These are phyloP conservation scores for Tetranychus urticae DNA, from an alignment of 1,140 invertebrate species.

Conservation along the genomic window DNA sequence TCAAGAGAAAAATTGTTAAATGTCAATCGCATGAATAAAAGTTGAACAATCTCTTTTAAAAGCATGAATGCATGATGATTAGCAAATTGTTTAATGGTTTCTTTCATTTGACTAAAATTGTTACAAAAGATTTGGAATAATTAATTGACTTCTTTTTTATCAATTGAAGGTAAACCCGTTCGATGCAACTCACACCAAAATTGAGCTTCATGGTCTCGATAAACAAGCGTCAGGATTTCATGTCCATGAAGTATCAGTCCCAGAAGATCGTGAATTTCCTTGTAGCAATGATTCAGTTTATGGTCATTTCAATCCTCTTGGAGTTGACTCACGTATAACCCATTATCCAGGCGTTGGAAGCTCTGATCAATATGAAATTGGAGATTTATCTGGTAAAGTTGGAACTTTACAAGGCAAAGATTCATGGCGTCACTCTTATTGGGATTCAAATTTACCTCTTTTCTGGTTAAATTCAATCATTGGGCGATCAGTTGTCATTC, in stretches of 20 bases:
- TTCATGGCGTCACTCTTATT: constrained; percentile 35
- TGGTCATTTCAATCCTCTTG: constrained; percentile 54
- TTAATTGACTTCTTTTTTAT: not conserved
- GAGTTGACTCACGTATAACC: constrained; percentile 31
- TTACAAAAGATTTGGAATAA: too few relatives aligned
- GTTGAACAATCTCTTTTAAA: too few relatives aligned
- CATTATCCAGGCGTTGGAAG: constrained; percentile 37
- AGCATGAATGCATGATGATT: too few relatives aligned
- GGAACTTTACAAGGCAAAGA: constrained; percentile 27
- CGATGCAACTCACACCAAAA: constrained; percentile 49
- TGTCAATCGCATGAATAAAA: too few relatives aligned
- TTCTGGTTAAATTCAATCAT: constrained; percentile 58
- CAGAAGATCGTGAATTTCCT: constrained; percentile 56
- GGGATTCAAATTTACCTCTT: constrained; percentile 58
- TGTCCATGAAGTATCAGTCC: constrained; percentile 57
- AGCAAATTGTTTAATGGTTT: too few relatives aligned
- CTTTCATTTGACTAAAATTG: too few relatives aligned
- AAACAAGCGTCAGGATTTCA: constrained; percentile 45
- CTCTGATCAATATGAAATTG: constrained; percentile 62
- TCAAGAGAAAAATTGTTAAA: too few relatives aligned
- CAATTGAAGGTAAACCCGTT: constrained; percentile 23
- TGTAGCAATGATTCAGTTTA: constrained; percentile 57
- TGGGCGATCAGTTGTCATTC: constrained; percentile 62
- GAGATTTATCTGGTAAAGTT: constrained; percentile 65
- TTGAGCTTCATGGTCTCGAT: constrained; percentile 44